Conservation (phyloP, 2,113 vertebrate species). For the Bungarus multicinctus region DNA sequence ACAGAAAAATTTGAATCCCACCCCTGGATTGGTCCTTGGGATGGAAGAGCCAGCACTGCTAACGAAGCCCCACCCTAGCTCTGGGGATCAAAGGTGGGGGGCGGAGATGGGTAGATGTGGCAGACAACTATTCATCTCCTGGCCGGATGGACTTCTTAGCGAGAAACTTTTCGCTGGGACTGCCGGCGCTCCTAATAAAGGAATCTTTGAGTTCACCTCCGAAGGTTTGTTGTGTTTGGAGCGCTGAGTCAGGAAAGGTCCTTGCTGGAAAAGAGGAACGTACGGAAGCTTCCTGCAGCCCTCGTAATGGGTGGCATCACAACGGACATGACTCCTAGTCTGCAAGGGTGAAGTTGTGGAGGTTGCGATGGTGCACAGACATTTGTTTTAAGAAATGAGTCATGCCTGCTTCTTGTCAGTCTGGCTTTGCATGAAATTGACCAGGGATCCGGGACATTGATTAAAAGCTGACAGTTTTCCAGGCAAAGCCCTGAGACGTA, state of each 20-base stretch:
- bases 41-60: too few species aligned
- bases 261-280: slow-evolving; percentile 10
- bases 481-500: neutral
- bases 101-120: too few species aligned
- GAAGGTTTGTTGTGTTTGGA: too few species aligned
- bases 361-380: neutral
- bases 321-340: neutral
- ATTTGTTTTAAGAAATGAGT: neutral
- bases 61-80: too few species aligned
- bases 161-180: too few species aligned
- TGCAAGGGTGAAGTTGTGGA: neutral
- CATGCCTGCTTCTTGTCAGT: neutral
- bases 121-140: too few species aligned
- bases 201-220: too few species aligned
- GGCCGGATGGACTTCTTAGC: too few species aligned
- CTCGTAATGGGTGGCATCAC: neutral
- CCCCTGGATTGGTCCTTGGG: too few species aligned
- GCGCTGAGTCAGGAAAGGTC: neutral
- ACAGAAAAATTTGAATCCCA: too few species aligned
- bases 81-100: too few species aligned
- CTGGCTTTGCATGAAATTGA: neutral
- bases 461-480: neutral
- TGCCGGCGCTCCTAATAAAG: too few species aligned
- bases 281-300: neutral
- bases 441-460: neutral